Base-by-base conservation (phyloP, 1,140 invertebrate genomes). In the Brachionus calyciflorus region DNA sequence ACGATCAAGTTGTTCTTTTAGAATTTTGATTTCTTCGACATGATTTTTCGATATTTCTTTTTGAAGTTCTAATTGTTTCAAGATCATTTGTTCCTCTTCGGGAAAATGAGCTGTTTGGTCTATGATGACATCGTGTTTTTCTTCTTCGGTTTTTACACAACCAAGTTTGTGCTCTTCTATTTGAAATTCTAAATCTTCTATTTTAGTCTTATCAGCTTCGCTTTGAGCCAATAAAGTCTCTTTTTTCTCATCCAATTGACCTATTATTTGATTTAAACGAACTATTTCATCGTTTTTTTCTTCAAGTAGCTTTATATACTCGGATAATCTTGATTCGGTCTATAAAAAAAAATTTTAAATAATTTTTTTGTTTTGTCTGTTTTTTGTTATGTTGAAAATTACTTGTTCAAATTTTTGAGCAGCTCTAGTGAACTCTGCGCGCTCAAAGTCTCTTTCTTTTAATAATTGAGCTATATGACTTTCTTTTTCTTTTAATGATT, bases 141-240 rank as follows among this genome's bases (percentile, higher is more conserved):
- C 46, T 4, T 73, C 46, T 24, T 57, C 17, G 5, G n/a, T 28
- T 1, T 28, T 30, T 28, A 79, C 77, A 80, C 41, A 12, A 77
- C 79, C 78, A 76, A 78, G 89, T 30, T 88, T 90, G 80, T 93
- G 92, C 84, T 96, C 94, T 86, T 96, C 93, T 78, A 93, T 90
- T 44, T 91, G 89, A 82, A 96, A 96, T 81, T 93, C 89, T 53
- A 96, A 86, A 84, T 97, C 94, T 87, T 98, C 94, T 10, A 91
- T 88, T 84, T 92, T 93, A 19, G 14, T 63, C 44, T 69, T 48
- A 77, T 28, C 53, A 55, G 77, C 76, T 30, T 65, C 53, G 41
- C 17, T 60, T 21, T 73, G 63, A 55, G 28, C 28, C 17, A 30
- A 49, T 48, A 78, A 26, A 78, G 77, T 84, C 83, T 83, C 90